These are phyloP conservation scores for Dichetophora obliterata DNA, from an alignment of 2,888 invertebrate genomes.

Conservation along the genomic window DNA sequence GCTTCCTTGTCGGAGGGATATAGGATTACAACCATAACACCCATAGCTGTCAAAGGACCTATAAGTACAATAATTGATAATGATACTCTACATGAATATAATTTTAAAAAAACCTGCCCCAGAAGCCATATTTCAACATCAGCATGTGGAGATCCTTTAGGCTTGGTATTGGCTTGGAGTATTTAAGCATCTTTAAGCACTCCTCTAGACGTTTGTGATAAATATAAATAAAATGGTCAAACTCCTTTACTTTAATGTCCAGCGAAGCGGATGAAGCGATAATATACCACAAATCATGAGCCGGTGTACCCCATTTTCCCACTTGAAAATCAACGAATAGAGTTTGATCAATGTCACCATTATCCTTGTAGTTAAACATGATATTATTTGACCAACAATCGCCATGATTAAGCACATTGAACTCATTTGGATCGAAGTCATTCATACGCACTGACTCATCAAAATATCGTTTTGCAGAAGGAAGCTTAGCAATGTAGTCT, in stretches of 20 bases:
- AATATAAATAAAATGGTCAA: slow-evolving; percentile 60
- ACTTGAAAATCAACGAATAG: slow-evolving; percentile 43
- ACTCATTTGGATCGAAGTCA: slow-evolving; percentile 51
- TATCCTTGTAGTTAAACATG: slow-evolving; percentile 58
- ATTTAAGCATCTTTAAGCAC: slow-evolving; percentile 57
- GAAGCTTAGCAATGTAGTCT: slow-evolving; percentile 47
- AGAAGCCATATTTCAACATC: slow-evolving; percentile 58
- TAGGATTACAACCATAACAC: slow-evolving; percentile 50
- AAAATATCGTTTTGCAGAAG: slow-evolving; percentile 44
- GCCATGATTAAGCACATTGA: slow-evolving; percentile 64
- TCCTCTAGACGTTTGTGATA: slow-evolving; percentile 60
- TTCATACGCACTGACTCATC: slow-evolving; percentile 46
- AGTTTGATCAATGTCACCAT: slow-evolving; percentile 43
- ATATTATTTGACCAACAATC: slow-evolving; percentile 65
- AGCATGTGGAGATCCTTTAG: slow-evolving; percentile 57
- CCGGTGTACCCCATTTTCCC: slow-evolving; percentile 61
- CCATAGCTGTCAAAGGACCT: slow-evolving; percentile 55
- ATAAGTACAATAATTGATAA: neutral
- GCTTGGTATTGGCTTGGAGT: slow-evolving; percentile 57
- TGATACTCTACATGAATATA: neutral
- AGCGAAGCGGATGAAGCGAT: slow-evolving; percentile 56
- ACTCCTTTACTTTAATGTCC: slow-evolving; percentile 58
- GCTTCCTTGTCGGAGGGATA: slow-evolving; percentile 60
- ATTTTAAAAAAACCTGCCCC: slow-evolving; percentile 54
- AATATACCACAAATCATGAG: slow-evolving; percentile 62